phyloP scores from a whole-genome alignment of 2,888 invertebrate genomes.

The Athripsodes cinereus region DNA sequence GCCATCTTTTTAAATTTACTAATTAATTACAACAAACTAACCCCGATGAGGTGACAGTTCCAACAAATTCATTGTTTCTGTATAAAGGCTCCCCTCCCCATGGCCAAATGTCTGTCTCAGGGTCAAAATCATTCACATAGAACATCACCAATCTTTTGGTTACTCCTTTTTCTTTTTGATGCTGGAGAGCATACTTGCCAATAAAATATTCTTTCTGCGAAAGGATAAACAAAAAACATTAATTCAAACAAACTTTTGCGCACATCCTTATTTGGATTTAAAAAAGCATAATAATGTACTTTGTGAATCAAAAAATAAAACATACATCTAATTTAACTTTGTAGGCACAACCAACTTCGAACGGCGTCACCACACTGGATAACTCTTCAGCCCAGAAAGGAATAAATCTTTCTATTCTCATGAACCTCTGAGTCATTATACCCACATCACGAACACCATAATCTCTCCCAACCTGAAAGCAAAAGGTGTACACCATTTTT shows the following conservation, averaged over 20 bases:
- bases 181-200: constrained; percentile 56
- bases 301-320: neutral
- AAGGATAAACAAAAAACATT: neutral
- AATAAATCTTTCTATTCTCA: constrained; percentile 64
- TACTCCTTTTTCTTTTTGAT: constrained; percentile 55
- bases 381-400: constrained; percentile 69
- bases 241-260: no score
- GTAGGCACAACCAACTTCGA: constrained; percentile 58
- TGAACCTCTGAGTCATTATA: constrained; percentile 58
- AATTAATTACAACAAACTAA: constrained; percentile 33
- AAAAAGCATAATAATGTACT: no score
- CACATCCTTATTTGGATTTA: no score
- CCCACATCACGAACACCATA: constrained; percentile 64
- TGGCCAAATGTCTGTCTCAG: constrained; percentile 60
- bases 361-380: constrained; percentile 53
- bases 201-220: constrained; percentile 55
- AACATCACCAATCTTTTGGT: constrained; percentile 58
- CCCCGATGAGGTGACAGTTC: constrained; percentile 60
- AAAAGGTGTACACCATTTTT: no score
- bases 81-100: constrained; percentile 67
- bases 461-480: constrained; percentile 51
- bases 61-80: constrained; percentile 58
- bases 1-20: no score
- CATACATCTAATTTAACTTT: constrained; percentile 51
- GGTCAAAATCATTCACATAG: constrained; percentile 54